phyloP scores from a whole-genome alignment of 2,888 invertebrate genomes.

The Phortica okadai region DNA sequence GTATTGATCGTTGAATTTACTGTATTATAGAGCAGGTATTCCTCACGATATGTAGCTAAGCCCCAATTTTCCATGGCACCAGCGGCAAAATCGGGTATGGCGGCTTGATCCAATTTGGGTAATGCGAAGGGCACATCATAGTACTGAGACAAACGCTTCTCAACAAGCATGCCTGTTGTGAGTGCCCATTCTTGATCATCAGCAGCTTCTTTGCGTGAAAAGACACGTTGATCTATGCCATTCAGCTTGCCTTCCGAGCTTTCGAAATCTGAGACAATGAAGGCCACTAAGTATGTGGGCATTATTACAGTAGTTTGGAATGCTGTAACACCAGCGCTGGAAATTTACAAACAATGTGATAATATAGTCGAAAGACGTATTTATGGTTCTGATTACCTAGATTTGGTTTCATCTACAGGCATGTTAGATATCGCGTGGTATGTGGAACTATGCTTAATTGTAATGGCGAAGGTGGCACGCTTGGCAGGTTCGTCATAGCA shows the following conservation, averaged over 20 bases:
- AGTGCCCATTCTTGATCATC: conserved; percentile 82
- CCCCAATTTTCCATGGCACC: conserved; percentile 98
- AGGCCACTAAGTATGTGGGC: conserved; percentile 89
- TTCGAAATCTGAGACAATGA: conserved; percentile 82
- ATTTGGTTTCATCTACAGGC: conserved; percentile 69
- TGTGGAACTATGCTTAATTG: conserved; percentile 63
- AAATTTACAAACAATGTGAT: no score
- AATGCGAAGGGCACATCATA: conserved; percentile 86
- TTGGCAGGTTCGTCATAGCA: conserved; percentile 83
- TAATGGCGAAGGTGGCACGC: conserved; percentile 81
- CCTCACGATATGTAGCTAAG: conserved; percentile 81
- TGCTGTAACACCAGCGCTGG: conserved; percentile 55
- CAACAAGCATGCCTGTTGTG: conserved; percentile 83
- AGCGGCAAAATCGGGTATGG: conserved; percentile 88
- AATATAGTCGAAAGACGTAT: not conserved
- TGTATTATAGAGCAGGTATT: conserved; percentile 68
- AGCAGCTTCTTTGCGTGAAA: conserved; percentile 68
- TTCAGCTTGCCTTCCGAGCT: conserved; percentile 59
- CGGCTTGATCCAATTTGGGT: conserved; percentile 91
- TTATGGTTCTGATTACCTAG: conserved; percentile 33
- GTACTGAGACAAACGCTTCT: conserved; percentile 83
- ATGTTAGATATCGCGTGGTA: conserved; percentile 76
- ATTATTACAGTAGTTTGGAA: conserved; percentile 79
- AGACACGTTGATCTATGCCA: conserved; percentile 66
- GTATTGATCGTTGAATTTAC: conserved; percentile 65